Conservation (phyloP, 2,113 vertebrate species). For the Grammatotria lemairii region DNA sequence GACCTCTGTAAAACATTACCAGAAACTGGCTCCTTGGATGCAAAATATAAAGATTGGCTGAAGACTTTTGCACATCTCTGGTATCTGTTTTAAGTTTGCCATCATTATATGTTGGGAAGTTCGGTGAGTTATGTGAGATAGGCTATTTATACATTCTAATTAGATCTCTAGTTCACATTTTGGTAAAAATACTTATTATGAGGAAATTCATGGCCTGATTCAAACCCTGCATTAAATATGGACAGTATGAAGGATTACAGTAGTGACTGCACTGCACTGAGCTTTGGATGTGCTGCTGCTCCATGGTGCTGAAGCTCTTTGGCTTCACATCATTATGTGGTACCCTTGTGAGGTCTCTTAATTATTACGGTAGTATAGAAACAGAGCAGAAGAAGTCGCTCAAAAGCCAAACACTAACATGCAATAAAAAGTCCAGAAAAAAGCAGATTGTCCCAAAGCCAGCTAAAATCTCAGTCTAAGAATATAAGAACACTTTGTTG, state of each 20-base stretch:
- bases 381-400: accelerated
- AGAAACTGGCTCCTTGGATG: not conserved
- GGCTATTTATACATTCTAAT: not conserved
- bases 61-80: not conserved
- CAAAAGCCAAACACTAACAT: not conserved
- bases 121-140: accelerated
- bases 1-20: not conserved
- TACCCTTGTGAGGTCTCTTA: not conserved
- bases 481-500: not conserved
- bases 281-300: not conserved
- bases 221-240: not conserved
- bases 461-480: accelerated
- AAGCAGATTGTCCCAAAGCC: not conserved
- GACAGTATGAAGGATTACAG: not conserved
- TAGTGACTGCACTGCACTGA: not conserved
- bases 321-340: not conserved
- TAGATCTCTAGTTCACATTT: accelerated
- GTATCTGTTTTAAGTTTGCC: not conserved
- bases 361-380: accelerated
- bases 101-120: not conserved
- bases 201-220: not conserved
- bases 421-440: not conserved
- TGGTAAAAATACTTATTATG: not conserved
- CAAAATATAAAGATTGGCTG: not conserved
- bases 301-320: not conserved